A percentile compares a stretch with the other conserved stretches of the same genome.
Conservation (phyloP, 2,888 invertebrate genomes). For the Protula sp. region DNA sequence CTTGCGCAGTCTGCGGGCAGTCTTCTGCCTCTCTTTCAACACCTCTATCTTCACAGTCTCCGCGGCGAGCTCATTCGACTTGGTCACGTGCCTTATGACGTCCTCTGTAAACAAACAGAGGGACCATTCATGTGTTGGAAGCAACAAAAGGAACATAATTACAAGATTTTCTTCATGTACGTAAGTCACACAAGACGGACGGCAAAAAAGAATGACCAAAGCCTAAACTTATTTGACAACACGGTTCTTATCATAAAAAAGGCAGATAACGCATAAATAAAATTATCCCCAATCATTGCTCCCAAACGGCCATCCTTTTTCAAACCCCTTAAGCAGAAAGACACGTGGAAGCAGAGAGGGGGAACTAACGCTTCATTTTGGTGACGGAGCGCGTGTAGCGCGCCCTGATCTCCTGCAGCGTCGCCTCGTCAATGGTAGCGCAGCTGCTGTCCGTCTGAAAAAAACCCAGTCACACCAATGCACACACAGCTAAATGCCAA, state of each 20-base stretch:
- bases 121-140: neutral
- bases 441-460: conserved; percentile 6
- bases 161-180: neutral
- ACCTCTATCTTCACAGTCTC: conserved; percentile 34
- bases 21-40: conserved; percentile 26
- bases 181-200: too few relatives aligned
- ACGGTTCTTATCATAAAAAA: too few relatives aligned
- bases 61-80: conserved; percentile 38
- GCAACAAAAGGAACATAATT: neutral
- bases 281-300: too few relatives aligned
- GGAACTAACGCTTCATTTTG: conserved; percentile 35
- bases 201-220: too few relatives aligned
- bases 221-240: too few relatives aligned
- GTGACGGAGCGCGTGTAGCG: conserved; percentile 37
- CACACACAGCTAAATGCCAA: too few relatives aligned
- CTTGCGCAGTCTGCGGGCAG: conserved; percentile 20
- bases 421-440: conserved; percentile 20
- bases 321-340: too few relatives aligned
- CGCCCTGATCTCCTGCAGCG: conserved; percentile 27
- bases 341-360: too few relatives aligned
- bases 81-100: conserved; percentile 37
- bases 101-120: conserved; percentile 14
- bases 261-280: too few relatives aligned
- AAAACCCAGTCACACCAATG: neutral
- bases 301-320: too few relatives aligned